These are phyloP conservation scores for Arothron firmamentum DNA, from an alignment of 2,113 vertebrate species.

Conservation along the genomic window DNA sequence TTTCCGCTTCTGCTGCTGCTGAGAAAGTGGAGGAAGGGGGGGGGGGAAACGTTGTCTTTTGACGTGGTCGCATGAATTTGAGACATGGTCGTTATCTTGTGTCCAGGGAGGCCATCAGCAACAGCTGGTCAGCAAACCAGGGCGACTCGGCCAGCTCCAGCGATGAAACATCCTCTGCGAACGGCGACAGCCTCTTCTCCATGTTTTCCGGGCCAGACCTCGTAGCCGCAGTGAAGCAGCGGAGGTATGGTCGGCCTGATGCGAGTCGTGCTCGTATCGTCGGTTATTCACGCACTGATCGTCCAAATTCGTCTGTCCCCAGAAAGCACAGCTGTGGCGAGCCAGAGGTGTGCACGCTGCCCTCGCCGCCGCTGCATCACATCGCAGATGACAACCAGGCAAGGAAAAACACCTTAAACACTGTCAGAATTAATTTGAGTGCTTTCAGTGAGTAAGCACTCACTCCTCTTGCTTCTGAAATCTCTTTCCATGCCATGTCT, in stretches of 20 bases:
- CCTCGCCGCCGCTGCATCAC: conserved; percentile 87
- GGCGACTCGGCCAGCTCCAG: conserved; percentile 96
- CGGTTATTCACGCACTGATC: no score
- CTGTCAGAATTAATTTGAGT: no score
- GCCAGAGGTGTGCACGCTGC: conserved; percentile 86
- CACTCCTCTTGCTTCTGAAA: no score
- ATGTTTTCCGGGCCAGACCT: conserved; percentile 99
- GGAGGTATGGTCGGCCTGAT: conserved; percentile 81
- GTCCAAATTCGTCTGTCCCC: conserved; percentile 16
- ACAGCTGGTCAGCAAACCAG: conserved; percentile 92
- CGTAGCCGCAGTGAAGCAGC: conserved; percentile 95
- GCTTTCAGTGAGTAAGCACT: no score
- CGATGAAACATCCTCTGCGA: conserved; percentile 95
- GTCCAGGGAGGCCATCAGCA: conserved; percentile 86
- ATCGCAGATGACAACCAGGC: conserved; percentile 90
- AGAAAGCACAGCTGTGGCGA: conserved; percentile 98
- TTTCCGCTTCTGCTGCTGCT: no score
- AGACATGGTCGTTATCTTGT: conserved; percentile 6
- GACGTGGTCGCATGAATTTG: neutral
- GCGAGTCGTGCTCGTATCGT: no score
- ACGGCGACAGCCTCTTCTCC: conserved; percentile 97
- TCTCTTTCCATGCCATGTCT: no score
- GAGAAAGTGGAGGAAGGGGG: no score
- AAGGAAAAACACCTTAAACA: no score
- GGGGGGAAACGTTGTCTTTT: no score